Evolutionary conservation across 2,797 vertebrate species (phyloP), one percentile per base, ranked within the genome.

Genomic region (Lepus townsendii): DNA sequence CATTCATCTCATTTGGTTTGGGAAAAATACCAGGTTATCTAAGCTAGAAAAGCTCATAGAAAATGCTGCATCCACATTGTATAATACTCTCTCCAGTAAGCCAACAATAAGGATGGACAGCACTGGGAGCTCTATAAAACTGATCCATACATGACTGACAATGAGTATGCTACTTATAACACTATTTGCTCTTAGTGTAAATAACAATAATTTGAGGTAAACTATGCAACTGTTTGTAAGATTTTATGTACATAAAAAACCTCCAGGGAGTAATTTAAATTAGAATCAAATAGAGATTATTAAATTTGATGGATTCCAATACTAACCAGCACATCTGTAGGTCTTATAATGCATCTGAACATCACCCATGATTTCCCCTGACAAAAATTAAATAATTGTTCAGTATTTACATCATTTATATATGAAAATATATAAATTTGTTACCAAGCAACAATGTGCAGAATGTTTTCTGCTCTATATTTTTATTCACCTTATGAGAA

Each of bases 71-170:
- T 47, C 54, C 38, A 60, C 30, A 65, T 2, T 9, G 62, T 50
- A 17, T 24, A 32, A 47, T 10, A 7, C 5, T 60, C 8, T 72
- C 8, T 77, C 76, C 60, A 38, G 10, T 24, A 47, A 88, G 5
- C 24, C 35, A 12, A 8, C 3, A 14, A 2, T 30, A 24, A 52
- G 32, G 20, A 42, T 0, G 1, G 42, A 63, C 2, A 88, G 50
- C 42, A 7, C 20, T 52, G n/a, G 32, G 57, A 11, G 65, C 30
- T 88, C 35, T 22, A 10, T 9, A 62, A 13, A 7, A 68, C 35
- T 50, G 3, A 20, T 35, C 27, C 3, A n/a, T 14, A 20, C 3
- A 0, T 35, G 71, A 76, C 4, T 3, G 6, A 63, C 6, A 2
- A 22, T 14, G 5, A 16, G 5, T 50, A 52, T 65, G 26, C 7